A percentile compares a stretch with the other conserved stretches of the same genome.
Evolutionary conservation across 2,888 invertebrate species (phyloP).

Genomic region (Sminthurinus aureus): DNA sequence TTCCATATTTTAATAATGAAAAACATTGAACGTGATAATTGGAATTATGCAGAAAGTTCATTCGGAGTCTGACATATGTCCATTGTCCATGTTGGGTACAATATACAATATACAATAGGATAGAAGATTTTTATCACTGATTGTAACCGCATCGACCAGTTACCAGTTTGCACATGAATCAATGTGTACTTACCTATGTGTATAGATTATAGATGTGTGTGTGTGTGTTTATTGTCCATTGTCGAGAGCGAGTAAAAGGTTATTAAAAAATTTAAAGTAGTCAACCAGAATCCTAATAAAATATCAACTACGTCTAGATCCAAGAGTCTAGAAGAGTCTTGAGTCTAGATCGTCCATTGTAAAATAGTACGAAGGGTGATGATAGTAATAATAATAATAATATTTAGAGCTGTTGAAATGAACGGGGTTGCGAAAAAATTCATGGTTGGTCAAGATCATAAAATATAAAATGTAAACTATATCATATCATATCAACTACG

Average conservation of each 20-base stretch:
- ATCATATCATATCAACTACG: too few relatives aligned
- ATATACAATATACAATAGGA: too few relatives aligned
- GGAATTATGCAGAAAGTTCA: too few relatives aligned
- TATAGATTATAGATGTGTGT: neutral
- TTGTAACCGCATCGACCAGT: conserved; percentile 13
- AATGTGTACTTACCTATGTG: neutral
- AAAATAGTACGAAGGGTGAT: neutral
- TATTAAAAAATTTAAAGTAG: neutral
- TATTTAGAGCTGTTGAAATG: conserved; percentile 10
- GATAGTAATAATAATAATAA: neutral
- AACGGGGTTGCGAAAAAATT: neutral
- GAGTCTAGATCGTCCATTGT: too few relatives aligned
- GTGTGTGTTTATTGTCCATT: neutral
- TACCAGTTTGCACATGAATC: neutral
- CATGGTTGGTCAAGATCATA: conserved; percentile 8
- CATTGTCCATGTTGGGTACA: too few relatives aligned
- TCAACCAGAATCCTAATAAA: too few relatives aligned
- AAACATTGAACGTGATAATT: too few relatives aligned
- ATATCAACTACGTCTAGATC: too few relatives aligned
- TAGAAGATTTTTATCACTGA: neutral
- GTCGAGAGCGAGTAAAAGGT: neutral
- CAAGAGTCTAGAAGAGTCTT: too few relatives aligned
- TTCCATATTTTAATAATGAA: too few relatives aligned
- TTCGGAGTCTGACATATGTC: too few relatives aligned
- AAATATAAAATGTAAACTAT: neutral